Evolutionary conservation across 2,888 invertebrate species (phyloP), one percentile per base, ranked within the genome.

Genomic region (Cactoblastis cactorum): DNA sequence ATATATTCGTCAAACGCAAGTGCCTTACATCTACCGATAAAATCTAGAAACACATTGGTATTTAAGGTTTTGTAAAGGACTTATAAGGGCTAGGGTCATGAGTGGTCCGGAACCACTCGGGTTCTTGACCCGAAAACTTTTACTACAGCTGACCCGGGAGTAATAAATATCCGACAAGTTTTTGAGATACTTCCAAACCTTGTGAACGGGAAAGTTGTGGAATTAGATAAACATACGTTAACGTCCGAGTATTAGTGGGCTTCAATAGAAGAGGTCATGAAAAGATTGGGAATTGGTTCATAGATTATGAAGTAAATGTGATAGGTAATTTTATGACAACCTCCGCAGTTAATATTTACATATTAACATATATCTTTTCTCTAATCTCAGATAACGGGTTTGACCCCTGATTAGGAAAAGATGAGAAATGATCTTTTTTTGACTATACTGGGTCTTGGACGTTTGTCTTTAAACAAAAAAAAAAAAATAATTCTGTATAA

Each of bases 41-140:
- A 28, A 28, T 28, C 28, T 22, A 28, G 28, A 28, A 28, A 8
- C 28, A 28, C 28, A 28, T 22, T 28, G 28, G 28, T 9, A 28
- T 28, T 28, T 28, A 28, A 8, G 8, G 28, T 28, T 28, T 28
- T 28, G 28, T 8, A 28, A 28, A 9, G 1, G 9, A 9, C 28
- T 3, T 6, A 28, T 28, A 3, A 28, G 28, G 28, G 8, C 5
- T 6, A 28, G 1, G 28, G 8, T 28, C 5, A 2, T 28, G 8
- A 28, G 28, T n/a, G n/a, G 18, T 19, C 11, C 11, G 28, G 43
- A 12, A 12, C 28, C 14, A 28, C 15, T 11, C 3, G 43, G 80
- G 77, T 69, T 75, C 74, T 79, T 80, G 78, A 81, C 80, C 82
- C 72, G 62, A 48, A 71, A 77, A 82, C 76, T 81, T 80, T 77